A percentile compares a stretch with the other conserved stretches of the same genome.
phyloP scores from a whole-genome alignment of 2,797 vertebrate species.

The Falco novaeseelandiae region DNA sequence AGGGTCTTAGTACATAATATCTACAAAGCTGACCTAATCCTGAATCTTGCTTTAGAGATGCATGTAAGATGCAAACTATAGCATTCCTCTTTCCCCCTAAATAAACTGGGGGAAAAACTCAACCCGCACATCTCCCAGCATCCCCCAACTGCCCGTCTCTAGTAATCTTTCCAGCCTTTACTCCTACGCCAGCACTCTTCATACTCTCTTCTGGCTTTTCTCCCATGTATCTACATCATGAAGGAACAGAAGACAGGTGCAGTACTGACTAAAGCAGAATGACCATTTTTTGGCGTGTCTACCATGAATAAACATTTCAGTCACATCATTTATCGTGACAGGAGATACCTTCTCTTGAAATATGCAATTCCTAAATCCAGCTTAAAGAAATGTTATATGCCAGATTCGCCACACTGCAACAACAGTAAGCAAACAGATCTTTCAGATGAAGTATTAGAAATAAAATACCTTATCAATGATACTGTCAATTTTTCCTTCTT shows the following conservation, averaged over 20 bases:
- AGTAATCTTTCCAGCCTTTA: neutral
- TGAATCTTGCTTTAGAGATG: neutral
- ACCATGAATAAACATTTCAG: neutral
- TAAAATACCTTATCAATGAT: slow-evolving; percentile 91
- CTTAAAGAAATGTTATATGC: neutral
- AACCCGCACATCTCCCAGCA: neutral
- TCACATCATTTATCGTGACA: neutral
- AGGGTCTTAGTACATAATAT: neutral
- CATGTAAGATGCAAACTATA: neutral
- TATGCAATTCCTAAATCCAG: neutral
- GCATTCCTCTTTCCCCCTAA: neutral
- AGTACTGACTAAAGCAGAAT: neutral
- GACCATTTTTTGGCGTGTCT: neutral
- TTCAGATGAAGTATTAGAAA: neutral
- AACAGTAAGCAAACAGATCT: neutral
- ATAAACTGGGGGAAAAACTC: neutral
- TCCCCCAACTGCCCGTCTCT: neutral
- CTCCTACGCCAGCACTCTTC: neutral
- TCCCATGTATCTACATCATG: neutral
- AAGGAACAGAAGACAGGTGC: neutral
- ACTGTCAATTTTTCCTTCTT: slow-evolving; percentile 94
- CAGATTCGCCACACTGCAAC: neutral
- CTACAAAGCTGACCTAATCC: neutral
- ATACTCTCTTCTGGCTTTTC: neutral
- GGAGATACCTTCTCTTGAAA: neutral